phyloP scores from a whole-genome alignment of 2,113 vertebrate genomes.

The Kryptolebias marmoratus region DNA sequence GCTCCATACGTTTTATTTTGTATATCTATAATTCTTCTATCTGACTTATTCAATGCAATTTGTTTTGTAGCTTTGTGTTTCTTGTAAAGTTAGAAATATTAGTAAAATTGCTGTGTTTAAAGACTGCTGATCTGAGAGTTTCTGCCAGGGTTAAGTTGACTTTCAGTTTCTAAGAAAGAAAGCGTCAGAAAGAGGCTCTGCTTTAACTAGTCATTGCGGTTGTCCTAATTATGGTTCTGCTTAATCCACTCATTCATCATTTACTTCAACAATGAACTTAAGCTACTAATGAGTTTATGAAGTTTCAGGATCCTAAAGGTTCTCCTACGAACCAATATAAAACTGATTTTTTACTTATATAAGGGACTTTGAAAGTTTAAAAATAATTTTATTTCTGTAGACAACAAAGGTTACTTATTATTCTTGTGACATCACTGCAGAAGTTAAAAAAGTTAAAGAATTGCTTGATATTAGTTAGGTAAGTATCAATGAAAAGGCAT shows the following conservation, averaged over 20 bases:
- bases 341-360: not conserved
- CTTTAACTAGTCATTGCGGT: constrained; percentile 15
- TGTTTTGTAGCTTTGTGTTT: constrained; percentile 23
- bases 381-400: too few relatives aligned
- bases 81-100: constrained; percentile 41
- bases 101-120: constrained; percentile 37
- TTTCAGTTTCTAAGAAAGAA: constrained; percentile 10
- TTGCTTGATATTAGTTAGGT: too few relatives aligned
- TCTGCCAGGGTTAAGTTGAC: constrained; percentile 35
- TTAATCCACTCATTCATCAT: constrained; percentile 15
- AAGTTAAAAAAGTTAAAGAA: too few relatives aligned
- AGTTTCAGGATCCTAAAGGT: not conserved
- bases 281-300: not conserved
- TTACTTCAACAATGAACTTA: constrained; percentile 6
- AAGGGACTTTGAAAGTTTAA: not conserved
- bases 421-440: too few relatives aligned
- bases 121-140: constrained; percentile 30
- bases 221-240: constrained; percentile 26
- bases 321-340: constrained; percentile 10
- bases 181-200: not conserved
- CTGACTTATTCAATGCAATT: too few relatives aligned
- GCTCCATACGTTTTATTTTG: too few relatives aligned
- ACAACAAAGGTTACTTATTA: too few relatives aligned
- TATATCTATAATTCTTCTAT: too few relatives aligned
- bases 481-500: too few relatives aligned